Evolutionary conservation across 1,140 invertebrate species (phyloP).

Genomic region (Bombus terrestris): DNA sequence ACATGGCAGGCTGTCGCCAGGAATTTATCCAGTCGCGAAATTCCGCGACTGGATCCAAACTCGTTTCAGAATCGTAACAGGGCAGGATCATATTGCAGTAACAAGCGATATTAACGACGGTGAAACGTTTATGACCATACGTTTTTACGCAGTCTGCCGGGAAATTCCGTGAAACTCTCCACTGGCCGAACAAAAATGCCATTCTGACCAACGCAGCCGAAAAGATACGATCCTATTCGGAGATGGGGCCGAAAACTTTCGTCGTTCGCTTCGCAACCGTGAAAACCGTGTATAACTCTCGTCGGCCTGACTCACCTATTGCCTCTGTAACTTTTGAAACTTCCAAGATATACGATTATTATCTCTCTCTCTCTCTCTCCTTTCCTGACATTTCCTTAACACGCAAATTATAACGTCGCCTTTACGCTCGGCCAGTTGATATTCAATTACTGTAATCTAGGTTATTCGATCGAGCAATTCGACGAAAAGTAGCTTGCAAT

Average conservation of each 20-base stretch:
- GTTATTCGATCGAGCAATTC: background rate
- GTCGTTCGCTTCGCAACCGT: background rate
- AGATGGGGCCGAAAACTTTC: slow-evolving; percentile 10
- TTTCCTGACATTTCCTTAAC: background rate
- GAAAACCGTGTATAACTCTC: slow-evolving; percentile 26
- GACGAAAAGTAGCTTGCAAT: background rate
- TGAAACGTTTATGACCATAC: background rate
- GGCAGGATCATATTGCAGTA: background rate
- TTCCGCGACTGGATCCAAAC: background rate
- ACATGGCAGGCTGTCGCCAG: too few species aligned
- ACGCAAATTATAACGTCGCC: slow-evolving; percentile 16
- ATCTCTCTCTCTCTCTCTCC: too few species aligned
- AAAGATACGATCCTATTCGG: slow-evolving; percentile 16
- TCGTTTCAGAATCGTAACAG: background rate
- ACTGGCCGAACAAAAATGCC: background rate
- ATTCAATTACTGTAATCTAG: background rate
- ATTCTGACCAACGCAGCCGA: background rate
- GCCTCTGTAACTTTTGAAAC: slow-evolving; percentile 5
- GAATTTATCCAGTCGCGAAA: background rate
- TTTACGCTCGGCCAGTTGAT: background rate
- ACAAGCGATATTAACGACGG: background rate
- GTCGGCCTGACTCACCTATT: slow-evolving; percentile 8
- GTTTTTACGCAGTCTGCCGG: background rate
- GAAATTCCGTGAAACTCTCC: too few species aligned
- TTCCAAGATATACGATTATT: slow-evolving; percentile 3